Base-by-base conservation (phyloP, 2,888 invertebrate genomes). In the Maniola hyperantus region DNA sequence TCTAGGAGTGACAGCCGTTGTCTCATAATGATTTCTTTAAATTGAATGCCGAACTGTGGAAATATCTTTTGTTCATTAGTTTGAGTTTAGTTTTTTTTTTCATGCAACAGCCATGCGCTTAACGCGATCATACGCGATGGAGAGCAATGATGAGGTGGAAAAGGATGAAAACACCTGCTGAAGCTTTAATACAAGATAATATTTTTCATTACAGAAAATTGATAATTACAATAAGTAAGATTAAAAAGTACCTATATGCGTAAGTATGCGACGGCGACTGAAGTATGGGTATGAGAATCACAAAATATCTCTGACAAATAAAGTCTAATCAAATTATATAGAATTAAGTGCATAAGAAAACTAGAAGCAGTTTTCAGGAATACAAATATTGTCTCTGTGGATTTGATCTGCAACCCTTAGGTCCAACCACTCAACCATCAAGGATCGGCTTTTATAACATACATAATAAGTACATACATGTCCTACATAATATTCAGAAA, bases 41-140 rank as follows among this genome's bases (percentile, higher is more conserved):
- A 46, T 59, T 48, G 59, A 59, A 34, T 59, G 33, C 59, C 59
- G 26, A 15, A 46, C 33, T 33, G 33, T 11, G 59, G 42, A 20
- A 54, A 54, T n/a, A 54, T 54, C 10, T 10, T 15, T n/a, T 54
- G 10, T 26, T 36, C 42, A 7, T 10, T 42, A 26, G 26, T 57
- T 42, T 26, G 26, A 4, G 8, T 48, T 7, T 15, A 7, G 15
- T n/a, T 8, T 46, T 18, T 39, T 39, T 39, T 39, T 39, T 11
- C 39, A 10, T 11, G 39, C 39, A 11, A 2, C 4, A 39, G 39
- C 4, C 8, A 8, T 39, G 10, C 39, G 39, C 39, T 39, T 39
- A 10, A 39, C 10, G 8, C 39, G 0, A 39, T 39, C 39, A 11
- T 39, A 39, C 2, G 8, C 4, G 39, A 39, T 39, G 10, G 10